These are phyloP conservation scores for Eupsilia transversa DNA, from an alignment of 2,888 invertebrate species.

Conservation along the genomic window DNA sequence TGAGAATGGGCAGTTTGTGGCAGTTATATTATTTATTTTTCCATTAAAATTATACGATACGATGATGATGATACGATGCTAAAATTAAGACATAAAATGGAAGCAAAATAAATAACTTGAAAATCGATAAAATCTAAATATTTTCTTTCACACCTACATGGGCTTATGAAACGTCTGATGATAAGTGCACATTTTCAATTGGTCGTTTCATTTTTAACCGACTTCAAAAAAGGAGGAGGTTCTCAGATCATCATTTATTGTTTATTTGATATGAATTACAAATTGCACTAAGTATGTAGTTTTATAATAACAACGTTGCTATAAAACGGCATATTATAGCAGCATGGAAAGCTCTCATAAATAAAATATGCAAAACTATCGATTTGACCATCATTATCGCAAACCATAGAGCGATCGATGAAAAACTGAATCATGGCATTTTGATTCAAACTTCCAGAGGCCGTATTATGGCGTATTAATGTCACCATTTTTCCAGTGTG, in stretches of 20 bases:
- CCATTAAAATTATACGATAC: too few species aligned
- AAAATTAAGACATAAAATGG: not conserved
- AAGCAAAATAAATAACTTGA: not conserved
- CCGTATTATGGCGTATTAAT: too few species aligned
- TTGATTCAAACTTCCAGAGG: conserved; percentile 13
- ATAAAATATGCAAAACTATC: conserved; percentile 46
- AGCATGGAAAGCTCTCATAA: not conserved
- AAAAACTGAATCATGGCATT: conserved; percentile 22
- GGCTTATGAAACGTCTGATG: too few species aligned
- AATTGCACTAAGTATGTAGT: not conserved
- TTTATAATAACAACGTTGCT: not conserved
- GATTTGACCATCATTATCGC: conserved; percentile 16
- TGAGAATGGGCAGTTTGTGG: not conserved
- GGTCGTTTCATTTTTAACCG: too few species aligned
- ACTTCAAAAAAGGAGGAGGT: too few species aligned
- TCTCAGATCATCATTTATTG: too few species aligned
- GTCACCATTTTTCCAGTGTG: too few species aligned
- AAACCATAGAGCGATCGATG: not conserved
- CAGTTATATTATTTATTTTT: not conserved
- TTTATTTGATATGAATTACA: not conserved
- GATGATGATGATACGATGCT: too few species aligned
- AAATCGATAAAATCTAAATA: not conserved
- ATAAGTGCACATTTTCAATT: too few species aligned
- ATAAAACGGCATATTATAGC: not conserved
- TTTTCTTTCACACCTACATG: too few species aligned